Evolutionary conservation across 2,888 invertebrate genomes (phyloP), one percentile per base, ranked within the genome.

Genomic region (Leptinotarsa rubiginosa): DNA sequence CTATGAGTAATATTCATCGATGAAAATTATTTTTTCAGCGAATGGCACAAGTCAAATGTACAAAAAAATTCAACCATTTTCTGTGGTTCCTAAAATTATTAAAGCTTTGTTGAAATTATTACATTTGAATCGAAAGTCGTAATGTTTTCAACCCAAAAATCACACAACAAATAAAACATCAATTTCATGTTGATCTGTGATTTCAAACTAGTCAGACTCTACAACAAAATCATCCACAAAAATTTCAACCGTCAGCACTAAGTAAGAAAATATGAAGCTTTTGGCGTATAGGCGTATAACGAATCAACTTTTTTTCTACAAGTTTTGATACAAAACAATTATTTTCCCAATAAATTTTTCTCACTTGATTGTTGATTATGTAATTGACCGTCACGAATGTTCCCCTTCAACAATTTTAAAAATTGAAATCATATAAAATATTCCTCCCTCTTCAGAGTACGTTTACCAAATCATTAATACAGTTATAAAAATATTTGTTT

Each of bases 271-370:
- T 82, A 80, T 75, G 74, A 80, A 80, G 80, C 82, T 65, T 73
- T 77, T 76, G 76, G 54, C 65, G 22, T 75, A 64, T 77, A 79
- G 75, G 78, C 74, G n/a, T 79, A 77, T 78, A 81, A 77, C 69
- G 72, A 75, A 75, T 69, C 74, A 56, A 72, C 73, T 72, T 71
- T 65, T 71, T 65, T 62, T 59, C 67, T 67, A 70, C 59, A 59
- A 79, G 82, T 81, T 84, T 84, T 84, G 84, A 84, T 84, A 84
- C 84, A 84, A 84, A 84, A 84, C 84, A 83, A 77, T 78, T 77
- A 80, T 76, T 79, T 77, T 62, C 69, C 72, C 62, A 75, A n/a
- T 41, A 20, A 31, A 41, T 54, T 73, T 73, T 73, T 75, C 75
- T 78, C 75, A 75, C 71, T 79, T 74, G 66, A 59, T 73, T 69